Evolutionary conservation across 2,113 vertebrate genomes (phyloP).

Genomic region (Amphiprion percula): DNA sequence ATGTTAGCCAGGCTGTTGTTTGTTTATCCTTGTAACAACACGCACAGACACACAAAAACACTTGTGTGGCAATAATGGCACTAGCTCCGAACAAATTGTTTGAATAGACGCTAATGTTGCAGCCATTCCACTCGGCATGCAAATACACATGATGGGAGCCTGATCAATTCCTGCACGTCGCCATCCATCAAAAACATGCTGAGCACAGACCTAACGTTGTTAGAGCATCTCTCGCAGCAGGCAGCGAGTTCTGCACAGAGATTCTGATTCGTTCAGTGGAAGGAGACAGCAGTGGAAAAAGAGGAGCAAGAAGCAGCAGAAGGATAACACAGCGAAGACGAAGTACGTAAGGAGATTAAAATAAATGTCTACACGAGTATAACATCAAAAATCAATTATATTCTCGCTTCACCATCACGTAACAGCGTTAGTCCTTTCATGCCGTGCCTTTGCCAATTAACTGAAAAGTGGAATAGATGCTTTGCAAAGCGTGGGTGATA

Average conservation of each 20-base stretch:
- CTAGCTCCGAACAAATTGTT: conserved; percentile 35
- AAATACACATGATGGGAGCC: conserved; percentile 1
- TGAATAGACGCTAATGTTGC: conserved; percentile 17
- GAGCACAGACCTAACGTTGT: neutral
- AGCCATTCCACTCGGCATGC: neutral
- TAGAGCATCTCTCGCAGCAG: conserved; percentile 24
- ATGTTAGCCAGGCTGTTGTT: conserved; percentile 55
- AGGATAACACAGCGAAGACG: conserved; percentile 36
- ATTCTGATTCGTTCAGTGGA: neutral
- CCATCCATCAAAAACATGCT: conserved; percentile 1
- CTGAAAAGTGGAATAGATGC: conserved; percentile 28
- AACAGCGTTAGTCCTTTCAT: conserved; percentile 1
- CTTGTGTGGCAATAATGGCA: conserved; percentile 17
- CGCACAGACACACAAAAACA: conserved; percentile 15
- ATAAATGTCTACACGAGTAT: conserved; percentile 46
- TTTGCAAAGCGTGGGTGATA: conserved; percentile 4
- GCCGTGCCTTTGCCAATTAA: conserved; percentile 34
- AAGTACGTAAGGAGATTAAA: conserved; percentile 55
- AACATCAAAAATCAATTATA: conserved; percentile 54
- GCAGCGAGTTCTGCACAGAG: neutral
- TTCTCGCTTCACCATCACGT: conserved; percentile 8
- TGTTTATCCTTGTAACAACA: conserved; percentile 56
- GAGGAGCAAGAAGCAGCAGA: conserved; percentile 25
- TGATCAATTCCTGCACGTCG: conserved; percentile 17
- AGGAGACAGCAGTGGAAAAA: neutral